phyloP scores from a whole-genome alignment of 2,888 invertebrate genomes.

The Lasius platythorax region DNA sequence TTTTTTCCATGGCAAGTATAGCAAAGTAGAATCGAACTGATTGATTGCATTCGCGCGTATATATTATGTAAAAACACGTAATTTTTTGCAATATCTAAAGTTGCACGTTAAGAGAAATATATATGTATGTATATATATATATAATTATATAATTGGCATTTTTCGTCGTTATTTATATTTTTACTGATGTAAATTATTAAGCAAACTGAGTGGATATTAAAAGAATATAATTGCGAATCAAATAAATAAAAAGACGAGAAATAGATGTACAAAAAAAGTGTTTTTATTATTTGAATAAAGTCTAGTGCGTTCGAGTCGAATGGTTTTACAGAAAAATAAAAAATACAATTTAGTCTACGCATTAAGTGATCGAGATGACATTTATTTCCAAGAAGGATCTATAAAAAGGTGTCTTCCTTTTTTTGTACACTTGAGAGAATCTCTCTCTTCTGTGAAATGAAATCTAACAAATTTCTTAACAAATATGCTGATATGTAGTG shows the following conservation, averaged over 20 bases:
- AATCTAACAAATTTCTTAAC: conserved; percentile 59
- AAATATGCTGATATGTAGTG: conserved; percentile 69
- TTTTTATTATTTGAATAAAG: conserved; percentile 66
- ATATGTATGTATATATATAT: conserved; percentile 12
- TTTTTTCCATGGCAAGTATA: neutral
- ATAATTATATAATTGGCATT: conserved; percentile 8
- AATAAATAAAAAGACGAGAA: conserved; percentile 61
- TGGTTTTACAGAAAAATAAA: conserved; percentile 61
- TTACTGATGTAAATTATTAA: neutral
- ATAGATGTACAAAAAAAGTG: conserved; percentile 73
- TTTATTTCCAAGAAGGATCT: conserved; percentile 43
- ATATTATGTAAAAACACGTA: neutral
- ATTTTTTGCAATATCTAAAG: neutral
- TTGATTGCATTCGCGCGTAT: neutral
- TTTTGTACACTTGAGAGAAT: conserved; percentile 39
- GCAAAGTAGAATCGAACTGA: neutral
- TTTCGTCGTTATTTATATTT: conserved; percentile 4
- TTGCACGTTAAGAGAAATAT: conserved; percentile 4
- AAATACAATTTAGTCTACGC: conserved; percentile 59
- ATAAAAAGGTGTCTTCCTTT: conserved; percentile 15
- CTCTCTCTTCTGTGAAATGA: conserved; percentile 27
- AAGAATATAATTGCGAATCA: neutral
- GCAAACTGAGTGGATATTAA: neutral
- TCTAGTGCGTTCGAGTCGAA: conserved; percentile 57
- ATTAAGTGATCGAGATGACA: conserved; percentile 52